phyloP scores from a whole-genome alignment of 2,113 vertebrate genomes.

The Ciconia boyciana region DNA sequence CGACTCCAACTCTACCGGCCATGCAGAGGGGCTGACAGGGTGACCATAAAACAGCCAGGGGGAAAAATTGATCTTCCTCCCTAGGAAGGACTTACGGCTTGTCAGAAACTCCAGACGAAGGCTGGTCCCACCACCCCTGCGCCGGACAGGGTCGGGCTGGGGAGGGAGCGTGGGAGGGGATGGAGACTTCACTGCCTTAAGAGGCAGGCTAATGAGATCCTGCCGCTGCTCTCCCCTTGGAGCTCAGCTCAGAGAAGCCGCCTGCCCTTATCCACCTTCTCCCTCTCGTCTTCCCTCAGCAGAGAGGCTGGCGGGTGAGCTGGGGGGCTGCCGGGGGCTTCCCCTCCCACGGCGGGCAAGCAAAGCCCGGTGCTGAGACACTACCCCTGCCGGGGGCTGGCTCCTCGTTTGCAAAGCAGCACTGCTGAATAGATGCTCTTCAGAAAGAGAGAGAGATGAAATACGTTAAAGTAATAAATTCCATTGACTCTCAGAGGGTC shows the following conservation, averaged over 20 bases:
- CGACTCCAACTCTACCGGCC: rapidly evolving
- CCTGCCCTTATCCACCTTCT: background rate
- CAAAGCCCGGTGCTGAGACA: background rate
- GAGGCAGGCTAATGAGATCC: conserved; percentile 37
- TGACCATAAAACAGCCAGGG: background rate
- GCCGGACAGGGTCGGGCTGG: background rate
- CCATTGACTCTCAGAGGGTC: background rate
- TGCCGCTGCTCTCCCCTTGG: background rate
- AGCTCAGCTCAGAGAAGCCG: background rate
- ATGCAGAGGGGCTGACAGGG: background rate
- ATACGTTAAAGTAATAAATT: conserved; percentile 26
- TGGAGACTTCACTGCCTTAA: conserved; percentile 54
- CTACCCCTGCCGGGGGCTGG: background rate
- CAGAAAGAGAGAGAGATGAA: background rate
- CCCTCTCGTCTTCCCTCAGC: background rate
- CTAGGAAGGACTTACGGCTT: conserved; percentile 18
- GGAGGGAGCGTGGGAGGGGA: conserved; percentile 32
- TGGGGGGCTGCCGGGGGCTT: background rate
- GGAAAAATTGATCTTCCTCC: background rate
- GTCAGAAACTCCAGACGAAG: background rate
- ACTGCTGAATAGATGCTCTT: background rate
- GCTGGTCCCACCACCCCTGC: background rate
- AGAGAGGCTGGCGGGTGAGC: background rate
- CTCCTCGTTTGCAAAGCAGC: background rate
- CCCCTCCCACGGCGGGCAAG: background rate